Evolutionary conservation across 1,140 invertebrate species (phyloP).

Genomic region (Dendroctonus ponderosae): DNA sequence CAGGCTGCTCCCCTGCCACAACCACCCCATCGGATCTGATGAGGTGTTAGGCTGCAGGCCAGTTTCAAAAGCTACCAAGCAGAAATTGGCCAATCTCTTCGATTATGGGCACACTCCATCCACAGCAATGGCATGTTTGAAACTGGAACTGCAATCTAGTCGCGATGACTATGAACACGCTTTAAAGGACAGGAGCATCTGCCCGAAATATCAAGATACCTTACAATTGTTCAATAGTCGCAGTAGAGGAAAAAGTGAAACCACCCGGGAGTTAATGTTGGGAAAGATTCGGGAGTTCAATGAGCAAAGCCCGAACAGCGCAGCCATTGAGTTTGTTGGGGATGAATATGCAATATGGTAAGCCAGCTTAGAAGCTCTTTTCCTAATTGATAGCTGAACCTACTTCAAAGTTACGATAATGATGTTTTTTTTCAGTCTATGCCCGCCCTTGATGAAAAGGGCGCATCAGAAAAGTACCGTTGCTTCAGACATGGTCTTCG

Average conservation of each 20-base stretch:
- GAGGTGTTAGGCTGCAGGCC: background rate
- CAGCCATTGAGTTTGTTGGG: background rate
- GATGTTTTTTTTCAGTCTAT: background rate
- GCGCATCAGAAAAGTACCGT: background rate
- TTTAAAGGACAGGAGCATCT: background rate
- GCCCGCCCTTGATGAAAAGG: background rate
- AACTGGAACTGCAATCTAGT: background rate
- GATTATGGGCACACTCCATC: background rate
- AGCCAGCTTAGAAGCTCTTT: background rate
- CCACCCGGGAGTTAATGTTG: background rate
- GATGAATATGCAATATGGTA: background rate
- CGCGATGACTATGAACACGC: background rate
- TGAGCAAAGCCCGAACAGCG: background rate
- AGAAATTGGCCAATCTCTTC: background rate
- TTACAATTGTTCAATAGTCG: background rate
- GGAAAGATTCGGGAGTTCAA: background rate
- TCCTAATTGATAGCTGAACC: background rate
- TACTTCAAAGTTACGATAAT: background rate
- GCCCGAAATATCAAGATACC: background rate
- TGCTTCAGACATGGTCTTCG: background rate
- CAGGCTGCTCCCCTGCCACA: background rate
- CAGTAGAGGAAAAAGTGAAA: background rate
- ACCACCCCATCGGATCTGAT: background rate
- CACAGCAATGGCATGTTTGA: background rate
- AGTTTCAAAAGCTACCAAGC: background rate